Base-by-base conservation (phyloP, 2,888 invertebrate genomes). In the Drosophila antonietae region DNA sequence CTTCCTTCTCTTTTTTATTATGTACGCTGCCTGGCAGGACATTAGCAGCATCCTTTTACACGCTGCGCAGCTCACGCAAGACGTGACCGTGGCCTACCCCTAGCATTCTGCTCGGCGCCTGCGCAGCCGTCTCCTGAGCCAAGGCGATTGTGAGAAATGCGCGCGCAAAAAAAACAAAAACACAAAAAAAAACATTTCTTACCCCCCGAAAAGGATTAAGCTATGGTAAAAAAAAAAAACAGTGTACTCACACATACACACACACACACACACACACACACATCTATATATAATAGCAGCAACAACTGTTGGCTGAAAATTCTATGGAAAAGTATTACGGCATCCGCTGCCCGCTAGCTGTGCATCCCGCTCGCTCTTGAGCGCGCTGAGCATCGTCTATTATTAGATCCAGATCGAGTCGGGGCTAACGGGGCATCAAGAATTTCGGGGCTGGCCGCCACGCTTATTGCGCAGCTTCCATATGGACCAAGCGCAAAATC, bases 41-140 rank as follows among this genome's bases (percentile, higher is more conserved):
- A 91, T 91, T 90, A 90, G 91, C 90, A 90, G 90, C 90, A 91
- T 91, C 91, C 89, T 90, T 91, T 87, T 91, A 80, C 80, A 82
- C 70, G 79, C 67, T 75, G 49, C 41, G 51, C 51, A 51, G 51
- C 51, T 51, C 51, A 57, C 53, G 73, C 74, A 78, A 68, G 75
- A 76, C 75, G 63, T 57, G 41, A 71, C 63, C 75, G 75, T 66
- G 67, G 35, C 56, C 49, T 58, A 35, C 46, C 65, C 66, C 64
- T 72, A 52, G 46, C 53, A 20, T 8, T 20, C 28, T 28, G 37
- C 41, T 68, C 69, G 71, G 84, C 86, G 86, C 82, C 78, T 83
- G 84, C 84, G 86, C 86, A 79, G 85, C 83, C 72, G 79, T 67
- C 75, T 52, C 51, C 63, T 58, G 70, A 69, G 78, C 74, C 75